A percentile compares a stretch with the other conserved stretches of the same genome.
phyloP scores from a whole-genome alignment of 1,140 invertebrate species.

The Probaryconus sp. region DNA sequence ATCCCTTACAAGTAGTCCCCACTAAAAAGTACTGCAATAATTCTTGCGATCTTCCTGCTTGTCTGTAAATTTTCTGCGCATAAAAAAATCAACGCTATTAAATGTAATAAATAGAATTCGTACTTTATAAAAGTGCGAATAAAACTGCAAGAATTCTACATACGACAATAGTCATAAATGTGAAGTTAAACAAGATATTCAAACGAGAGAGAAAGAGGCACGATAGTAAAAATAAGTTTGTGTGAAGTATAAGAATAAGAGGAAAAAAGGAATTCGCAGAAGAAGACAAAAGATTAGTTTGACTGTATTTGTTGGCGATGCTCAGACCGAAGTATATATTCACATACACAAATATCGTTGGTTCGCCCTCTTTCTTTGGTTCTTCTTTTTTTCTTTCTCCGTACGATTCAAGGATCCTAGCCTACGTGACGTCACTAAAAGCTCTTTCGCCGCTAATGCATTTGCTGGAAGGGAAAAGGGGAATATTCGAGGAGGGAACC shows the following conservation, averaged over 20 bases:
- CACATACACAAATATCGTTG: slow-evolving; percentile 47
- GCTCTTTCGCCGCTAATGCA: slow-evolving; percentile 77
- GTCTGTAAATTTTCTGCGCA: too few relatives aligned
- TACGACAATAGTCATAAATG: too few relatives aligned
- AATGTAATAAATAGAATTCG: too few relatives aligned
- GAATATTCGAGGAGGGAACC: slow-evolving; percentile 62
- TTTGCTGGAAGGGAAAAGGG: slow-evolving; percentile 71
- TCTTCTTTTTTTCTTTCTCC: slow-evolving; percentile 43
- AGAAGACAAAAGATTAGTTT: slow-evolving; percentile 34
- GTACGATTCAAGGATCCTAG: slow-evolving; percentile 55
- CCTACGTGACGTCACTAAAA: slow-evolving; percentile 77
- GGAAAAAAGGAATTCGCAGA: neutral
- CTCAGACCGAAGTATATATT: slow-evolving; percentile 36
- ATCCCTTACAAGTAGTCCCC: too few relatives aligned
- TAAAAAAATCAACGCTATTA: too few relatives aligned
- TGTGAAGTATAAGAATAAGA: neutral
- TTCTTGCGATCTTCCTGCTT: too few relatives aligned
- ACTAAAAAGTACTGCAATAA: too few relatives aligned
- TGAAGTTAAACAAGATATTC: too few relatives aligned
- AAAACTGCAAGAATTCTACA: too few relatives aligned
- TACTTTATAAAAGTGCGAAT: too few relatives aligned
- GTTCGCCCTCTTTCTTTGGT: slow-evolving; percentile 6
- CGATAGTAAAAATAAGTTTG: slow-evolving; percentile 44
- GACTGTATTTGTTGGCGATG: slow-evolving; percentile 36
- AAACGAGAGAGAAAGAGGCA: slow-evolving; percentile 20